Base-by-base conservation (phyloP, 2,888 invertebrate species). In the Drosophila kambysellisi region DNA sequence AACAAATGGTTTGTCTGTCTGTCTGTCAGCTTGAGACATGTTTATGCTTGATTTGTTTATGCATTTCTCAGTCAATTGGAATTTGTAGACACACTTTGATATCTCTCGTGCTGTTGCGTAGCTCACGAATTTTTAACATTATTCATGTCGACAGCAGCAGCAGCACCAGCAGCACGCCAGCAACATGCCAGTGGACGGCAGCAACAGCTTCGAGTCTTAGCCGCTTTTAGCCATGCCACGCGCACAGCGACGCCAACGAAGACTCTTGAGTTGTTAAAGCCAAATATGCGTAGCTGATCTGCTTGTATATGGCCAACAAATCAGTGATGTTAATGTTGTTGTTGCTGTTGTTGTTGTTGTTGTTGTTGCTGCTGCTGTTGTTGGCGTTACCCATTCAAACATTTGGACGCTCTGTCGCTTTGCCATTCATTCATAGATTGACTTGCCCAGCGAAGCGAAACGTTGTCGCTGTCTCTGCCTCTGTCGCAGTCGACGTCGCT, bases 221-320 rank as follows among this genome's bases (percentile, higher is more conserved):
- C 57, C 68, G 74, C 65, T 74, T 89, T 89, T 87, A 82, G 89
- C 74, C 88, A 83, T 88, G 91, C 91, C 91, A 91, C 90, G 90
- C 91, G 89, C 81, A 83, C 53, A 61, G 51, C 62, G 29, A 54
- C 54, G 54, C 29, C 39, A n/a, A 37, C 37, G 54, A 57, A 63
- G 37, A 59, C 60, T 72, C 59, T 67, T 54, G 60, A 66, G 78
- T 83, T 86, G 86, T 81, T 87, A 83, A 79, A 78, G 84, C 87
- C 89, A 87, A 87, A 88, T 88, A 76, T 87, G 87, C 87, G 81
- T 87, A 79, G 76, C 86, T 83, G 86, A 88, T 88, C 83, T 86
- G 86, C 86, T 86, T 88, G 86, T 86, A 82, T 86, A 88, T 85
- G 83, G 86, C 86, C 72, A 88, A 85, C 86, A 86, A 86, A 83